Evolutionary conservation across 2,888 invertebrate species (phyloP).

Genomic region (Stenodera caucasica): DNA sequence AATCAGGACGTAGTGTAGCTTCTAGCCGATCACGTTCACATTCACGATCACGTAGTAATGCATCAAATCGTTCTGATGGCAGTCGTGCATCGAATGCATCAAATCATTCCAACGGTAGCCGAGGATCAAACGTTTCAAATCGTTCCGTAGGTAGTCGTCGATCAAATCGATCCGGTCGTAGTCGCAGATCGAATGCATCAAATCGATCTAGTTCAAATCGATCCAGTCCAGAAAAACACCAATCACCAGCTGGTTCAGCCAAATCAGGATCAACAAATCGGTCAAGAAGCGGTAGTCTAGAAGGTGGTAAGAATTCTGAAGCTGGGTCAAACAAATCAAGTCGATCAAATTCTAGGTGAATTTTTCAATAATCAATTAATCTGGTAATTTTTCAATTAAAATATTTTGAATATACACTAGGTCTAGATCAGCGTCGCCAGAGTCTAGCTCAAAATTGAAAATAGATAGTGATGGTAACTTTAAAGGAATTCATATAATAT

Average conservation of each 20-base stretch:
- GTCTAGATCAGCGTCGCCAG: slow-evolving; percentile 40
- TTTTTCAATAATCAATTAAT: not conserved
- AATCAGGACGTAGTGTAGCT: slow-evolving; percentile 41
- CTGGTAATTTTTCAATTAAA: slow-evolving; percentile 31
- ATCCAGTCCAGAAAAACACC: no score
- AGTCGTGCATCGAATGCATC: slow-evolving; percentile 50
- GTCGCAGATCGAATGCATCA: slow-evolving; percentile 38
- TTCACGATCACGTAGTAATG: slow-evolving; percentile 27
- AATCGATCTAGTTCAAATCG: slow-evolving; percentile 8
- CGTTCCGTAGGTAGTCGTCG: slow-evolving; percentile 24
- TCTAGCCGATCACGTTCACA: slow-evolving; percentile 35
- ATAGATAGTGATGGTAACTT: slow-evolving; percentile 3
- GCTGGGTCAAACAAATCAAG: slow-evolving; percentile 17
- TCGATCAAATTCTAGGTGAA: slow-evolving; percentile 13
- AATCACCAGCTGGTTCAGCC: slow-evolving; percentile 30
- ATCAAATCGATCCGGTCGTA: slow-evolving; percentile 27
- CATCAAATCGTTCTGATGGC: slow-evolving; percentile 37
- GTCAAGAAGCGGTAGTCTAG: slow-evolving; percentile 31
- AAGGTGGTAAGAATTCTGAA: slow-evolving; percentile 31
- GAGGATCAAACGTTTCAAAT: no score
- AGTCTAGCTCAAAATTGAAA: slow-evolving; percentile 49
- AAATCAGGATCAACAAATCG: slow-evolving; percentile 10
- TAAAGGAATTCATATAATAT: not conserved
- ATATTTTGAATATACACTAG: slow-evolving; percentile 23
- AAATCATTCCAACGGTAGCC: slow-evolving; percentile 21